Conservation (phyloP, 2,113 vertebrate genomes). For the Sebastes schlegelii region DNA sequence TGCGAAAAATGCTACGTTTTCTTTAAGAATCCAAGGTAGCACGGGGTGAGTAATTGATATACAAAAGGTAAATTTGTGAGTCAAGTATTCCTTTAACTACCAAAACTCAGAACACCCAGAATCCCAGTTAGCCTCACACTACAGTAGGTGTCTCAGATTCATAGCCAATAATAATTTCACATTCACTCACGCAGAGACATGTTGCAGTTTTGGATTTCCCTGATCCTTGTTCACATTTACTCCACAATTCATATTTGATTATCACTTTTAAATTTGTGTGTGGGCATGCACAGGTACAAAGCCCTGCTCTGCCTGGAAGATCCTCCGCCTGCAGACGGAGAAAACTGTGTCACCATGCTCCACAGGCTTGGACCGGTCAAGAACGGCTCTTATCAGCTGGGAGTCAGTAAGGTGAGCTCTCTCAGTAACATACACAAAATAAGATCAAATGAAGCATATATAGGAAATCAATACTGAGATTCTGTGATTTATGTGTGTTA, state of each 20-base stretch:
- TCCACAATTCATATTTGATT: conserved; percentile 2
- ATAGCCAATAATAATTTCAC: not conserved
- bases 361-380: conserved; percentile 88
- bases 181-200: not conserved
- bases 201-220: conserved; percentile 17
- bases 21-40: no score
- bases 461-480: not conserved
- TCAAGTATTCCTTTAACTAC: not conserved
- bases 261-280: not conserved
- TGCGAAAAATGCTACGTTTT: no score
- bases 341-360: conserved; percentile 90
- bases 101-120: conserved; percentile 12
- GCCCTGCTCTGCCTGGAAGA: conserved; percentile 88
- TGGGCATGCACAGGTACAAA: conserved; percentile 88
- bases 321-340: conserved; percentile 85
- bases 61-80: no score
- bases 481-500: conserved; percentile 46
- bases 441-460: not conserved
- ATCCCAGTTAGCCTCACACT: not conserved
- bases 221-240: not conserved
- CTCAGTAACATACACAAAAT: not conserved
- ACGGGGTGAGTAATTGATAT: no score
- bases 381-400: conserved; percentile 88
- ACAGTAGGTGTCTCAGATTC: not conserved
- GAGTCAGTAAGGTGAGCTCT: conserved; percentile 90